Evolutionary conservation across 2,113 vertebrate species (phyloP), one percentile per base, ranked within the genome.

Genomic region (Meriones unguiculatus): DNA sequence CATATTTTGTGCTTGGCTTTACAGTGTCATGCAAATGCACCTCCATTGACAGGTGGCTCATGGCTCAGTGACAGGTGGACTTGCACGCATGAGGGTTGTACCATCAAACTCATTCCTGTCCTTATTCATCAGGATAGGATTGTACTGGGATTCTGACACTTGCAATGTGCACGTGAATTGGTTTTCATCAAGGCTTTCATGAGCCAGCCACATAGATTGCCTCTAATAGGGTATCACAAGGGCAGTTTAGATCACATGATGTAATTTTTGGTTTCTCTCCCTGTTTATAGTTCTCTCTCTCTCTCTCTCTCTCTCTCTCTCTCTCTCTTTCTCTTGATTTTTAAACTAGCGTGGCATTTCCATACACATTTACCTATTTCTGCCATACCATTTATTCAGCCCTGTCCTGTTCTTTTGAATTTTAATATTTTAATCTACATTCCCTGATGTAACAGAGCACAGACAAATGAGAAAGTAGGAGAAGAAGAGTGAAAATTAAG

Each of bases 361-460:
- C 38, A 35, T 14, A 24, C 35, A 94, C 84, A 94, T 78, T 69
- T 91, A 54, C 52, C 67, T 88, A 62, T 88, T 89, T 91, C 38
- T 95, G 13, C 22, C 14, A 7, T 90, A 22, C 59, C 4, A 52
- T 96, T 94, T 93, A 50, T 78, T 84, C 18, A 52, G 7, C 1
- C 15, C 24, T 38, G 28, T 78, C 18, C 62, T 38, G 24, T 15
- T 77, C 70, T 70, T 91, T 91, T 84, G 14, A 69, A 75, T 88
- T 94, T 91, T 77, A 35, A 35, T 17, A 9, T 20, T 35, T 91
- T 85, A 41, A 38, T 41, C 50, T 46, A 0, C 13, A 46, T 62
- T 94, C 28, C 52, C 46, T 41, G 5, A 77, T 64, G 3, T 46
- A 87, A 62, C 18, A 11, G 14, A 81, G 1, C 1, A 72, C 13